These are phyloP conservation scores for Oreotrochilus melanogaster DNA, from an alignment of 2,113 vertebrate species.

Conservation along the genomic window DNA sequence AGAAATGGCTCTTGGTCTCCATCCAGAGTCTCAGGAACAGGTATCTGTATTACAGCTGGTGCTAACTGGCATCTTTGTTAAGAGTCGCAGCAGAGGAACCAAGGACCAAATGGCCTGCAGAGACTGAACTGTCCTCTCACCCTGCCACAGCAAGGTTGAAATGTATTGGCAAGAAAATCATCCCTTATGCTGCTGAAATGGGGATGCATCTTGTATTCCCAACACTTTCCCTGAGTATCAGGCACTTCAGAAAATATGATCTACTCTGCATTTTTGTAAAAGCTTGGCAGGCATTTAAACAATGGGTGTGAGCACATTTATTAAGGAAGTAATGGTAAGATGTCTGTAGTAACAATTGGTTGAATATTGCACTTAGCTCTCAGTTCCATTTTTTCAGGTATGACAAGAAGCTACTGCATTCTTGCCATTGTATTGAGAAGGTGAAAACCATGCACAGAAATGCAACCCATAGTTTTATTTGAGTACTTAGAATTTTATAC, in stretches of 20 bases:
- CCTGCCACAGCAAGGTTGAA: not conserved
- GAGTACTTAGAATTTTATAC: not conserved
- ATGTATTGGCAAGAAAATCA: not conserved
- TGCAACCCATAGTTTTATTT: accelerated
- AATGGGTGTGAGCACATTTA: not conserved
- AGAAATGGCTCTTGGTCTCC: not conserved
- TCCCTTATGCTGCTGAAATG: not conserved
- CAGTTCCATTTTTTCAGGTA: not conserved
- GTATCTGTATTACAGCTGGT: not conserved
- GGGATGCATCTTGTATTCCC: not conserved
- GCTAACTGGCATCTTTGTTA: not conserved
- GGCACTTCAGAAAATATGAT: not conserved
- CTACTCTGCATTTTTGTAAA: not conserved
- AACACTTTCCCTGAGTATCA: not conserved
- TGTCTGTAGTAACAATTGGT: not conserved
- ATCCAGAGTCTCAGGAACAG: not conserved
- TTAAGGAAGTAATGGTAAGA: not conserved
- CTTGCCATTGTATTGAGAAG: not conserved
- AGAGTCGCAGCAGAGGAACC: not conserved
- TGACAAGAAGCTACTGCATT: not conserved
- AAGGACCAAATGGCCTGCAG: not conserved
- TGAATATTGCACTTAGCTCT: not conserved
- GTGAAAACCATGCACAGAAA: not conserved
- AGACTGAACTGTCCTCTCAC: not conserved
- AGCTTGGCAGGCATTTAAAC: not conserved